These are phyloP conservation scores for Okamejei kenojei DNA, from an alignment of 2,797 vertebrate genomes.

Conservation along the genomic window DNA sequence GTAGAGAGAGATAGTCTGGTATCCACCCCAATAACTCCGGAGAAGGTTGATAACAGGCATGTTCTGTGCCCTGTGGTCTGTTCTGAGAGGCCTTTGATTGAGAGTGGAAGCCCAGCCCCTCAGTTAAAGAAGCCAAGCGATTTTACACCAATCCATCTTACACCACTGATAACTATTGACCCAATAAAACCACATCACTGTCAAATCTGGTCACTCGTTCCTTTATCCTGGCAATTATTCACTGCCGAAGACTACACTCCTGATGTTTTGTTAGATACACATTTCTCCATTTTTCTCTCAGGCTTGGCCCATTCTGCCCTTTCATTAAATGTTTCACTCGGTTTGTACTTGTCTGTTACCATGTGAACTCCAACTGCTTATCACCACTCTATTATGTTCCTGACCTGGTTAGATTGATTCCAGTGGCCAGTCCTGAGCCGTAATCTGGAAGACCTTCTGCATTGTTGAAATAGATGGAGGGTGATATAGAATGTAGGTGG, in stretches of 20 bases:
- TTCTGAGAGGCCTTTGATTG: no score
- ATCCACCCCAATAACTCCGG: not conserved
- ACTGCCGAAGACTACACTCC: not conserved
- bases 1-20: not conserved
- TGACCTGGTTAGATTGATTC: not conserved
- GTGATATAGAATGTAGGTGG: no score
- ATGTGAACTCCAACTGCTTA: not conserved
- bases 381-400: not conserved
- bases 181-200: not conserved
- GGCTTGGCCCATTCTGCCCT: no score
- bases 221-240: not conserved
- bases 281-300: not conserved
- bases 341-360: not conserved
- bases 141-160: not conserved
- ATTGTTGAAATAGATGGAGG: not conserved
- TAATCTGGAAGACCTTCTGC: not conserved
- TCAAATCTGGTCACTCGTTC: not conserved
- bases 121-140: no score
- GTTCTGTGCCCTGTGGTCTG: no score
- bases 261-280: not conserved
- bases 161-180: not conserved
- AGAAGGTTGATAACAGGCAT: no score
- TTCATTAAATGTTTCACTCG: not conserved
- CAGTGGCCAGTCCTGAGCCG: no score
- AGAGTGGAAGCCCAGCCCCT: no score